Evolutionary conservation across 2,113 vertebrate species (phyloP).

Genomic region (Oryzias woworae): DNA sequence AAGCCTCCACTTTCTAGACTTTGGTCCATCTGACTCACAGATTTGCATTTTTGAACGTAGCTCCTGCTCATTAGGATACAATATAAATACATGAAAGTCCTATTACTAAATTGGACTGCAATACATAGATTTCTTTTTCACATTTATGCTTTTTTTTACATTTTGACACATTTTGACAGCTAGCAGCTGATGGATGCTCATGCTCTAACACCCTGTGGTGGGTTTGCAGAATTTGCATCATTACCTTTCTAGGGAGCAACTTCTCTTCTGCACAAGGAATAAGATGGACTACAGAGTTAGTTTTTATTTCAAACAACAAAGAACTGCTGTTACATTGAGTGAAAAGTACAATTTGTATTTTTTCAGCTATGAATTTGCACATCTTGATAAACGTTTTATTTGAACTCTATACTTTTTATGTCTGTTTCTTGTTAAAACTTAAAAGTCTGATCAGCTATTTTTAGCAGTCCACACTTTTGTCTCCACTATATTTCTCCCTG

Average conservation of each 20-base stretch:
- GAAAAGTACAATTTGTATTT: too few species aligned
- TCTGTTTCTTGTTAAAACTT: too few species aligned
- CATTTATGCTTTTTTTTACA: too few species aligned
- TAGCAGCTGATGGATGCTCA: conserved; percentile 35
- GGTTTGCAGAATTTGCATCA: conserved; percentile 63
- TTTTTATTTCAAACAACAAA: conserved; percentile 37
- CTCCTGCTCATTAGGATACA: background rate
- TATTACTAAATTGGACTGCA: too few species aligned
- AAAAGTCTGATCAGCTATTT: too few species aligned
- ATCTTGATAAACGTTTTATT: too few species aligned
- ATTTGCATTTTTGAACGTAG: background rate
- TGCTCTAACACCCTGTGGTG: conserved; percentile 46
- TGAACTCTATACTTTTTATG: too few species aligned
- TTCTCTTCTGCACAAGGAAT: conserved; percentile 58
- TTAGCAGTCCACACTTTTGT: too few species aligned
- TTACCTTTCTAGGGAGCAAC: conserved; percentile 52
- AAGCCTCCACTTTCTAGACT: background rate
- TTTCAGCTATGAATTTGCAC: too few species aligned
- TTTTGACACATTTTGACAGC: conserved; percentile 21
- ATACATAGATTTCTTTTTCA: too few species aligned
- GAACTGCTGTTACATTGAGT: conserved; percentile 1
- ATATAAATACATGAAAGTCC: too few species aligned
- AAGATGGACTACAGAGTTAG: conserved; percentile 38
- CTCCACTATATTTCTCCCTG: too few species aligned
- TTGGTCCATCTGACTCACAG: background rate